Evolutionary conservation across 2,113 vertebrate genomes (phyloP).

Genomic region (Heterocephalus glaber): DNA sequence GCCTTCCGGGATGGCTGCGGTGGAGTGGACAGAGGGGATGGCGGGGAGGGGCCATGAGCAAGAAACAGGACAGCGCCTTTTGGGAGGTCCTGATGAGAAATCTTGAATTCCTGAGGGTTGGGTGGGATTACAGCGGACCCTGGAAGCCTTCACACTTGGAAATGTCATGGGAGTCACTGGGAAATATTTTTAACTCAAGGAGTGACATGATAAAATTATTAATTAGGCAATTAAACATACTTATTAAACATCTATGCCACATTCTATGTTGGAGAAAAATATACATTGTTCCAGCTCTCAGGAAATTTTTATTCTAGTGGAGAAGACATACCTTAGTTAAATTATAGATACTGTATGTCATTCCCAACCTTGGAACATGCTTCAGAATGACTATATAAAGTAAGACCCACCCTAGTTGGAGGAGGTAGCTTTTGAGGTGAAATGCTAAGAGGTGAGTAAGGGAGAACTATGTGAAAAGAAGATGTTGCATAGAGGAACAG

Average conservation of each 20-base stretch:
- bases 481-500: background rate
- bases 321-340: background rate
- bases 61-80: background rate
- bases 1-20: background rate
- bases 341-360: background rate
- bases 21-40: background rate
- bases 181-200: background rate
- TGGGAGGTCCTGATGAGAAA: background rate
- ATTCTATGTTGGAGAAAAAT: background rate
- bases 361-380: background rate
- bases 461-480: background rate
- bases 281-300: background rate
- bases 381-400: background rate
- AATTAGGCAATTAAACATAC: background rate
- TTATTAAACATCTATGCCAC: background rate
- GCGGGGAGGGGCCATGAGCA: background rate
- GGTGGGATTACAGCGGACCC: background rate
- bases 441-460: background rate
- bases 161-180: background rate
- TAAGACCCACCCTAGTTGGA: background rate
- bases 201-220: background rate
- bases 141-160: background rate
- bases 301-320: background rate
- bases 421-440: conserved; percentile 10
- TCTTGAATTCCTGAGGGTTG: background rate